phyloP scores from a whole-genome alignment of 2,888 invertebrate genomes.

The Amiota communis region DNA sequence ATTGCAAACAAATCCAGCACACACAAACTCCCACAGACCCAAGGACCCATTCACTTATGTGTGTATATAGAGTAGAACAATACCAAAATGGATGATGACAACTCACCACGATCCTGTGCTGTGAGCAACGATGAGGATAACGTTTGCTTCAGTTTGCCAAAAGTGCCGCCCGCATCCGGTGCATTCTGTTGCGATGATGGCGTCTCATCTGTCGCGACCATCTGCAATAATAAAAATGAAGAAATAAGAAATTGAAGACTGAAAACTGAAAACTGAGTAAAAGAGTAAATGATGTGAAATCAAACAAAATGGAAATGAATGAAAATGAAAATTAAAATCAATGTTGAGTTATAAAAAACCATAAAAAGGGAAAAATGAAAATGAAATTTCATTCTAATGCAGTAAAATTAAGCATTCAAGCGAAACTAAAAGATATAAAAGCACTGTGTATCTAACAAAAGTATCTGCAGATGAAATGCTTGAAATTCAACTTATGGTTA shows the following conservation, averaged over 20 bases:
- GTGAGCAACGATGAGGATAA: conserved; percentile 86
- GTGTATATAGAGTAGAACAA: no score
- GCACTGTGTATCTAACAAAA: no score
- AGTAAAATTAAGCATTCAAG: background rate
- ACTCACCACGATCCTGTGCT: conserved; percentile 70
- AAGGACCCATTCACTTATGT: no score
- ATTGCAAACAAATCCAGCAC: conserved; percentile 3
- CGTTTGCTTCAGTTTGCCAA: conserved; percentile 88
- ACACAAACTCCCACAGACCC: background rate
- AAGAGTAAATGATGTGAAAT: background rate
- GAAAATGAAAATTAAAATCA: conserved; percentile 12
- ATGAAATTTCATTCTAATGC: conserved; percentile 22
- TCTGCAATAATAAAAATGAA: conserved; percentile 74
- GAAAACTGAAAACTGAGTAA: no score
- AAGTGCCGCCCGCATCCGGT: conserved; percentile 73
- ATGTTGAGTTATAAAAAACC: background rate
- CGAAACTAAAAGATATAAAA: no score
- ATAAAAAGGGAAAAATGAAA: conserved; percentile 18
- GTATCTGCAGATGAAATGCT: no score
- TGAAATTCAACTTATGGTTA: no score
- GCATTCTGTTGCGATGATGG: conserved; percentile 74
- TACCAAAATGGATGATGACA: background rate
- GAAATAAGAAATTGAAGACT: background rate
- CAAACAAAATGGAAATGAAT: conserved; percentile 5
- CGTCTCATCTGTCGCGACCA: conserved; percentile 86